Base-by-base conservation (phyloP, 2,797 vertebrate species). In the Oceanodroma leucorhoa region DNA sequence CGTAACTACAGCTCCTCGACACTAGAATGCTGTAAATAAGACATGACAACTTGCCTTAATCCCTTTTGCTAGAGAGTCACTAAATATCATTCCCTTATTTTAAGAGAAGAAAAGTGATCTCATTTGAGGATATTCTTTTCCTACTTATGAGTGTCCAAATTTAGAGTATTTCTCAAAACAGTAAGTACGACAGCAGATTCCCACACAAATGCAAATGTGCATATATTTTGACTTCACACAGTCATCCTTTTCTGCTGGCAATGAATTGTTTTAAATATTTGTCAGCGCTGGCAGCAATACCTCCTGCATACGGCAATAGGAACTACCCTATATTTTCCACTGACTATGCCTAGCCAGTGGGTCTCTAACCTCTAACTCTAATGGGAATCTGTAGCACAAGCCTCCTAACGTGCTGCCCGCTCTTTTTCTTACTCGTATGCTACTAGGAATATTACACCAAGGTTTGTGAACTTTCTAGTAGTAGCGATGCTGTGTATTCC, bases 151-250 rank as follows among this genome's bases (percentile, higher is more conserved):
- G 24, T n/a, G 76, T 20, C 17, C 34, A 43, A 11, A 26, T 54
- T 85, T 21, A 61, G 30, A 70, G 10, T 46, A 62, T 67, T 89
- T 66, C 53, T 85, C 20, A 13, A 79, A 77, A 60, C 11, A 43
- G 2, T 11, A 53, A 61, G 4, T 9, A 69, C 0, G 0, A 57
- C 11, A 61, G 32, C 19, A 69, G 21, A 64, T 48, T 70, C 50
- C 36, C 36, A 9, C 10, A 23, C 38, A 69, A 62, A 66, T 11
- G 51, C 4, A 19, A 71, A 36, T 3, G 16, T 17, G 16, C 11
- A 21, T 17, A 72, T 4, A 11, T 64, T 80, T 73, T 62, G 46
- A 51, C 40, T 58, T 64, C 24, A 27, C 2, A 3, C 22, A 60
- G 8, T 27, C 26, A 36, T n/a, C 22, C 10, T 53, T n/a, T 75